Conservation (phyloP, 2,888 invertebrate genomes). For the Caenorhabditis macrosperma region DNA sequence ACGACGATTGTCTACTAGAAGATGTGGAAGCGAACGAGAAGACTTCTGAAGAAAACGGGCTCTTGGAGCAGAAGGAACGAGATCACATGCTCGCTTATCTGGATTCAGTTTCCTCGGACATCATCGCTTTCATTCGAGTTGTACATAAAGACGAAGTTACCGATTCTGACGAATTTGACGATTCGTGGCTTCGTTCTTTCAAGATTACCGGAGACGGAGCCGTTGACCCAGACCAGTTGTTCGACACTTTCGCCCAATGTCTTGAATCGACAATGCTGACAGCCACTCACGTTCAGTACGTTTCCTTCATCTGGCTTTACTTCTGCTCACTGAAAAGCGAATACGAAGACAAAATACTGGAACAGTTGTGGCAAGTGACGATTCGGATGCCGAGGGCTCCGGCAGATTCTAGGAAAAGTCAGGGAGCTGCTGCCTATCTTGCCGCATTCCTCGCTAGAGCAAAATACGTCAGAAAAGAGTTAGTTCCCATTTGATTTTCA, state of each 20-base stretch:
- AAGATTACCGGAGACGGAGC: slow-evolving; percentile 14
- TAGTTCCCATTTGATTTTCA: slow-evolving; percentile 34
- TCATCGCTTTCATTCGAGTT: slow-evolving; percentile 31
- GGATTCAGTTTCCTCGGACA: slow-evolving; percentile 35
- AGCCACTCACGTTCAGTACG: slow-evolving; percentile 66
- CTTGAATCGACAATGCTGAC: slow-evolving; percentile 71
- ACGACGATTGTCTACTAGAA: slow-evolving; percentile 45
- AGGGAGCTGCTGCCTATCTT: slow-evolving; percentile 75
- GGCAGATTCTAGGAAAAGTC: slow-evolving; percentile 73
- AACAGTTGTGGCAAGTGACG: slow-evolving; percentile 71
- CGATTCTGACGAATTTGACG: slow-evolving; percentile 1
- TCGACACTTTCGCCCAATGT: slow-evolving; percentile 60
- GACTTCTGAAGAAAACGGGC: slow-evolving; percentile 10
- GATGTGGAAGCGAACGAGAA: slow-evolving; percentile 32
- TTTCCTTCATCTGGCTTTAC: slow-evolving; percentile 76
- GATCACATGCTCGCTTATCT: slow-evolving; percentile 30
- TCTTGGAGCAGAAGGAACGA: slow-evolving; percentile 35
- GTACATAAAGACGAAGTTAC: not conserved
- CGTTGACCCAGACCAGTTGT: slow-evolving; percentile 33
- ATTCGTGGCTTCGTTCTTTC: slow-evolving; percentile 25
- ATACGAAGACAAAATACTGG: slow-evolving; percentile 62
- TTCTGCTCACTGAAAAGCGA: slow-evolving; percentile 67
- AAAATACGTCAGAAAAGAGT: slow-evolving; percentile 70
- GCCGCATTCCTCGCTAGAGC: slow-evolving; percentile 74
- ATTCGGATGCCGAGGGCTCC: slow-evolving; percentile 68